Evolutionary conservation across 2,113 vertebrate genomes (phyloP), one percentile per base, ranked within the genome.

Genomic region (Otocyon megalotis): DNA sequence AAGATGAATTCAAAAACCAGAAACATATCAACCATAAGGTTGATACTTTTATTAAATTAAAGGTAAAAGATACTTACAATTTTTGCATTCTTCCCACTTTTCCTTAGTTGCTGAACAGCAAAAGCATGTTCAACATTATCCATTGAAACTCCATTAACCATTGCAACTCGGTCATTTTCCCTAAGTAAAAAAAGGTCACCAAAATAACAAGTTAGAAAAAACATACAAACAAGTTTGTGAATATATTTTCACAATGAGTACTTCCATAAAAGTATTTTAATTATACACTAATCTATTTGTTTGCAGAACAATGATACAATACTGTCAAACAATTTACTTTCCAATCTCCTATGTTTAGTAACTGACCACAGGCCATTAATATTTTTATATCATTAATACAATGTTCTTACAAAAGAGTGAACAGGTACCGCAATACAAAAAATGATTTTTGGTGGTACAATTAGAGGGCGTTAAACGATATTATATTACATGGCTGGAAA

Each of bases 141-240:
- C 99, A 99, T 99, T 54, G 99, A 99, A 98, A 99, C 99, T 10
- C 99, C 99, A 95, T 99, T 99, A 98, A 99, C 99, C 99, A 99
- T 99, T 62, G 99, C 99, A 74, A 99, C 99, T 96, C 99, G 99
- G 98, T 99, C 99, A 99, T 99, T 99, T 98, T 99, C 99, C 98
- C 99, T 99, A 93, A 16, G 83, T 97, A 22, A 93, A 50, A 90
- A 86, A 93, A 83, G 9, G 30, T 37, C 65, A 60, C 53, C 50
- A 81, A 94, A 97, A 87, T 11, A 60, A 67, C 30, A 94, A 8
- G 50, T 97, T 93, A 97, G 35, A 90, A 14, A 83, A 96, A 96
- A 62, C n/a, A 84, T 28, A 28, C 5, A 54, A 4, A 2, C 1
- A 72, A 50, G 28, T 56, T 79, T 91, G 50, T 76, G 13, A 93